Evolutionary conservation across 1,140 invertebrate species (phyloP).

Genomic region (Portunus trituberculatus): DNA sequence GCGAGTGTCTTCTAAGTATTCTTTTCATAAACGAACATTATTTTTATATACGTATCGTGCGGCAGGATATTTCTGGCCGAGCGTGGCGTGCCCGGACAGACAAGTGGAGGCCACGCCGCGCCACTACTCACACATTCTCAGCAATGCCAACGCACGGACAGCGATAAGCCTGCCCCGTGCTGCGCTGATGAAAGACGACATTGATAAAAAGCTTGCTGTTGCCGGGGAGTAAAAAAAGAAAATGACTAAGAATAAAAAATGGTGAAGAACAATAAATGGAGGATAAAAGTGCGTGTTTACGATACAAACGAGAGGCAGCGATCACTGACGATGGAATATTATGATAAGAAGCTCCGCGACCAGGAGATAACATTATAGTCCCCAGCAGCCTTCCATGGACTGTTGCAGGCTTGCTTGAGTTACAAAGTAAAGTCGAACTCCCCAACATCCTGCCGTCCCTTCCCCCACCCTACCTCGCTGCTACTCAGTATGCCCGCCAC

Average conservation of each 20-base stretch:
- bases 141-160: too few relatives aligned
- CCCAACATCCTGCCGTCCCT: not conserved
- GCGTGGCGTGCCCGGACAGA: too few relatives aligned
- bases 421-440: not conserved
- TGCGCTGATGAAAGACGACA: too few relatives aligned
- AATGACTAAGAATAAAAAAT: not conserved
- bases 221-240: too few relatives aligned
- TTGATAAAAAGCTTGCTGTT: too few relatives aligned
- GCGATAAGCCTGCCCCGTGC: too few relatives aligned
- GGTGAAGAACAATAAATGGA: not conserved
- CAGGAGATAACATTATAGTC: not conserved
- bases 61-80: too few relatives aligned
- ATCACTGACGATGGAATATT: not conserved
- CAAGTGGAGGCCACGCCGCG: too few relatives aligned
- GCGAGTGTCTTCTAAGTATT: too few relatives aligned
- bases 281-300: not conserved
- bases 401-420: not conserved
- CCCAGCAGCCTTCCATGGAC: not conserved
- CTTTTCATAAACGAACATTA: too few relatives aligned
- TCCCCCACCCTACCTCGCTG: not conserved
- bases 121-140: too few relatives aligned
- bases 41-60: too few relatives aligned
- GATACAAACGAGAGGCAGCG: not conserved
- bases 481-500: not conserved
- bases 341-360: not conserved